Evolutionary conservation across 2,888 invertebrate species (phyloP).

Genomic region (Esperia sulphurella): DNA sequence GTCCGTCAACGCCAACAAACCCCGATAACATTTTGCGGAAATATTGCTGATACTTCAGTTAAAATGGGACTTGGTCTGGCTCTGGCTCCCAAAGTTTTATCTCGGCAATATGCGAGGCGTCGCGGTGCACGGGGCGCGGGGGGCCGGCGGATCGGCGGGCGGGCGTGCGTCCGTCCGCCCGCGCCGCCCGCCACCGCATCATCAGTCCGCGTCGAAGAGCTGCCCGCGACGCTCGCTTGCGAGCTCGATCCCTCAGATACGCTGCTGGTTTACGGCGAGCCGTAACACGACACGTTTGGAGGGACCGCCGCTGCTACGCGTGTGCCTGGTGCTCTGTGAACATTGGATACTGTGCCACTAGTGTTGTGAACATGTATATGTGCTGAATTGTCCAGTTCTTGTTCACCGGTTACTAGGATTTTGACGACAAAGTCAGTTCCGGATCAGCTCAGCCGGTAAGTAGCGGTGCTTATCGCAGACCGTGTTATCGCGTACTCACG

Average conservation of each 20-base stretch:
- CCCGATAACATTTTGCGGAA: conserved; percentile 65
- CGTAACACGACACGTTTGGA: conserved; percentile 80
- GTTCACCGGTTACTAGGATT: conserved; percentile 57
- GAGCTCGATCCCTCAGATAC: conserved; percentile 76
- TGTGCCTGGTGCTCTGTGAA: conserved; percentile 72
- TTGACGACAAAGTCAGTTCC: conserved; percentile 72
- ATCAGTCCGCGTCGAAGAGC: conserved; percentile 70
- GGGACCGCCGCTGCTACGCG: conserved; percentile 71
- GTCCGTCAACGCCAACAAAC: conserved; percentile 36
- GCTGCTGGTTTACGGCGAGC: conserved; percentile 78
- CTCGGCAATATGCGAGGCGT: conserved; percentile 57
- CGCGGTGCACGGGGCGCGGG: conserved; percentile 29
- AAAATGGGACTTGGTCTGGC: conserved; percentile 67
- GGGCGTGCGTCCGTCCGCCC: conserved; percentile 65
- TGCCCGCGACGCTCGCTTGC: conserved; percentile 70
- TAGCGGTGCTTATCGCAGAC: conserved; percentile 75
- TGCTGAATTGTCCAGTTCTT: conserved; percentile 59
- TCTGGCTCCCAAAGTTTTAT: conserved; percentile 73
- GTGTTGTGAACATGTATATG: conserved; percentile 72
- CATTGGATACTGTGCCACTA: conserved; percentile 68
- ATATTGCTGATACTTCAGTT: conserved; percentile 49
- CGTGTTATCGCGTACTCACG: conserved; percentile 75
- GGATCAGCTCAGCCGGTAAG: conserved; percentile 77
- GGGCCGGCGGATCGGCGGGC: conserved; percentile 34
- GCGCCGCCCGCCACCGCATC: conserved; percentile 70